phyloP scores from a whole-genome alignment of 2,797 vertebrate genomes.

The Australoheros facetus region DNA sequence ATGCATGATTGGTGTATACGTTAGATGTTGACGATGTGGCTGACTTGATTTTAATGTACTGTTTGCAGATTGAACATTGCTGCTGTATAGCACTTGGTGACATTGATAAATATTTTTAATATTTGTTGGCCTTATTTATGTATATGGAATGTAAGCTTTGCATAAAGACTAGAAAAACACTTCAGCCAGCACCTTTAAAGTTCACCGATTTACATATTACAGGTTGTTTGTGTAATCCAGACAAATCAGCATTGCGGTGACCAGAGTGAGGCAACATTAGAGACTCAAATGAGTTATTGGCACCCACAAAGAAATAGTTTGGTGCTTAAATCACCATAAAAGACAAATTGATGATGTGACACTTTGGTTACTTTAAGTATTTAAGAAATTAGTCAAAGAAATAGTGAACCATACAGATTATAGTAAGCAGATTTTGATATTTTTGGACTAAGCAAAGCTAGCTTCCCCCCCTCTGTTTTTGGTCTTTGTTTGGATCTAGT shows the following conservation, averaged over 20 bases:
- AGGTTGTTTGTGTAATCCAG: slow-evolving; percentile 2
- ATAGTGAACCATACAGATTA: background rate
- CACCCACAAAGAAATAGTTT: background rate
- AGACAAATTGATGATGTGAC: background rate
- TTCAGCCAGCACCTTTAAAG: background rate
- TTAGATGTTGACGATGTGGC: background rate
- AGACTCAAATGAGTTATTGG: background rate
- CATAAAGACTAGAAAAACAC: slow-evolving; percentile 1
- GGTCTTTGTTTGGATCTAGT: background rate
- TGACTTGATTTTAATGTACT: background rate
- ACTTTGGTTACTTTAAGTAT: background rate
- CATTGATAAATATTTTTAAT: background rate
- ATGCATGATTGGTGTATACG: background rate
- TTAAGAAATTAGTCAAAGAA: background rate
- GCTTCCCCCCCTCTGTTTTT: background rate
- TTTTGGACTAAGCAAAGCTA: background rate
- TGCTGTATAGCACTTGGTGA: background rate
- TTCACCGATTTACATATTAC: background rate
- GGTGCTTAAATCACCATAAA: background rate
- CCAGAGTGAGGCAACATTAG: background rate
- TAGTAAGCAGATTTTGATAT: background rate
- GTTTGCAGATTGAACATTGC: background rate
- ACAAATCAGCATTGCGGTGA: background rate
- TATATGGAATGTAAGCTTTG: background rate
- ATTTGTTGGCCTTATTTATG: slow-evolving; percentile 1